Conservation (phyloP, 1,140 invertebrate species). For the Myzus persicae region DNA sequence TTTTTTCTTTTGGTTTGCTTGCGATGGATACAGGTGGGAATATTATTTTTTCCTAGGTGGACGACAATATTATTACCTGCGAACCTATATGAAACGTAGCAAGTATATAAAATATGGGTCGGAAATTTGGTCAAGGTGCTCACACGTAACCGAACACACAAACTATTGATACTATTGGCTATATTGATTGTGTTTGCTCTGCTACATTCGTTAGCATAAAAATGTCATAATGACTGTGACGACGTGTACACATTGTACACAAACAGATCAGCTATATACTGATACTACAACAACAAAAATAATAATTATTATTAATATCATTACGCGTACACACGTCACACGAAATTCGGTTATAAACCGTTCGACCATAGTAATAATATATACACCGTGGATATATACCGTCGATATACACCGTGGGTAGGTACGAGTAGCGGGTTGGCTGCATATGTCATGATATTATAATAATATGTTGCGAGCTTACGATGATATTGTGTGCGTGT, state of each 20-base stretch:
- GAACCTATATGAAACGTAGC: neutral
- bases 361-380: neutral
- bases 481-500: too few species aligned
- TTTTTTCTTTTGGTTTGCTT: neutral
- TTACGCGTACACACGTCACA: neutral
- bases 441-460: too few species aligned
- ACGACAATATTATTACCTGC: neutral
- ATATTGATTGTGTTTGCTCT: slow-evolving; percentile 25
- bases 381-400: neutral
- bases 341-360: neutral
- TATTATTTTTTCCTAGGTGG: neutral
- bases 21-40: neutral
- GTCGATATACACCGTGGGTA: neutral
- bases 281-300: neutral
- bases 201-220: neutral
- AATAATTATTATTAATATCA: neutral
- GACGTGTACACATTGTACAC: neutral
- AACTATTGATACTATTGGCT: neutral
- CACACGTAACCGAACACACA: neutral
- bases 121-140: neutral
- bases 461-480: neutral
- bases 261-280: neutral
- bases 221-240: neutral
- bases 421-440: too few species aligned
- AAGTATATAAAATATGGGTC: neutral